A percentile compares a stretch with the other conserved stretches of the same genome.
These are phyloP conservation scores for Actinia equina DNA, from an alignment of 64 coral and sea anemone species.

Conservation along the genomic window DNA sequence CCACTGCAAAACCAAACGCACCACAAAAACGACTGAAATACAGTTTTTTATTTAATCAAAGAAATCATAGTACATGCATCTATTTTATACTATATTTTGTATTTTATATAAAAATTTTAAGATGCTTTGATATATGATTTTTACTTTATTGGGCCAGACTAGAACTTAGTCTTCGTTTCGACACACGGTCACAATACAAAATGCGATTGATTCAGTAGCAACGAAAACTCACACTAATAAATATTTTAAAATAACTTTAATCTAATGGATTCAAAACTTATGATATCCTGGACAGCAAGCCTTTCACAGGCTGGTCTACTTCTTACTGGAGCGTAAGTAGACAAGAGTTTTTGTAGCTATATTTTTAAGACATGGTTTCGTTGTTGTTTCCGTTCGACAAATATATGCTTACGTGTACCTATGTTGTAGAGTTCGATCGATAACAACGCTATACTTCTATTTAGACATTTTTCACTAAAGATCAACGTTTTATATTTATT, in stretches of 20 bases:
- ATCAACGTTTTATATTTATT: too few relatives aligned
- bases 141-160: not conserved
- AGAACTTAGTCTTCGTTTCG: slow-evolving; percentile 7
- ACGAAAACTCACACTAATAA: not conserved
- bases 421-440: too few relatives aligned
- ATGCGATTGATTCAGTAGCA: not conserved
- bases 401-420: not conserved
- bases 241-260: not conserved
- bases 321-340: slow-evolving; percentile 78
- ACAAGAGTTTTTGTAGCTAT: too few relatives aligned
- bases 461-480: too few relatives aligned
- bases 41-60: not conserved
- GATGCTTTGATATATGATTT: not conserved
- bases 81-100: not conserved
- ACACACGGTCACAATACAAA: slow-evolving; percentile 4
- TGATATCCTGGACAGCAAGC: slow-evolving; percentile 63
- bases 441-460: too few relatives aligned
- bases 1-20: not conserved
- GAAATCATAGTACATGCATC: not conserved
- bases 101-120: not conserved
- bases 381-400: not conserved
- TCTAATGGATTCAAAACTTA: slow-evolving; percentile 55
- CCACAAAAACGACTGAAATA: not conserved
- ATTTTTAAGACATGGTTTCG: not conserved
- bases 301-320: slow-evolving; percentile 68